Conservation (phyloP, 2,113 vertebrate species). For the Chaetodon trifascialis region DNA sequence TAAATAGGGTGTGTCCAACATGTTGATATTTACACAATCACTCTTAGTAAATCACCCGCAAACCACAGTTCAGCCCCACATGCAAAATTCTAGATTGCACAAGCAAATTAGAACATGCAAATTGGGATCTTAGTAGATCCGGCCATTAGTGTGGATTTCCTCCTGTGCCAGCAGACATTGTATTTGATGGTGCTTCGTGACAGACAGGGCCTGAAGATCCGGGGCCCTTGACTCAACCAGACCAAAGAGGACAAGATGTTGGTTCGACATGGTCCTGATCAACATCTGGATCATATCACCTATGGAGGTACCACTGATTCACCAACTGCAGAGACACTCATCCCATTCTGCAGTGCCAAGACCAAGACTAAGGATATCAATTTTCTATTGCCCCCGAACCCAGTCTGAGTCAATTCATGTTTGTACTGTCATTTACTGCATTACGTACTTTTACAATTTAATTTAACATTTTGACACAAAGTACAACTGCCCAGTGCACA, state of each 20-base stretch:
- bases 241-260: conserved; percentile 98
- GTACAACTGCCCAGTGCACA: neutral
- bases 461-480: neutral
- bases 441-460: neutral
- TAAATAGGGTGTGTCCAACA: too few relatives aligned
- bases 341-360: too few relatives aligned
- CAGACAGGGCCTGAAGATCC: conserved; percentile 95
- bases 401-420: neutral
- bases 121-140: too few relatives aligned
- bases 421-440: neutral
- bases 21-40: too few relatives aligned
- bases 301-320: conserved; percentile 91
- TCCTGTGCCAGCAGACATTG: conserved; percentile 73
- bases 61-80: too few relatives aligned
- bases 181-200: conserved; percentile 90
- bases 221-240: conserved; percentile 93
- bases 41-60: too few relatives aligned
- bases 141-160: neutral
- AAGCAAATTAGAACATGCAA: too few relatives aligned
- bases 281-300: conserved; percentile 93
- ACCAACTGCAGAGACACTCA: neutral
- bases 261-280: conserved; percentile 92
- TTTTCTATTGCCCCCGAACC: neutral
- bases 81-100: too few relatives aligned
- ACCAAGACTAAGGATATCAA: too few relatives aligned